Evolutionary conservation across 37 sponge, comb jelly and placozoan genomes (phyloP), one percentile per base, ranked within the genome.

Genomic region (Aplysina aerophoba): DNA sequence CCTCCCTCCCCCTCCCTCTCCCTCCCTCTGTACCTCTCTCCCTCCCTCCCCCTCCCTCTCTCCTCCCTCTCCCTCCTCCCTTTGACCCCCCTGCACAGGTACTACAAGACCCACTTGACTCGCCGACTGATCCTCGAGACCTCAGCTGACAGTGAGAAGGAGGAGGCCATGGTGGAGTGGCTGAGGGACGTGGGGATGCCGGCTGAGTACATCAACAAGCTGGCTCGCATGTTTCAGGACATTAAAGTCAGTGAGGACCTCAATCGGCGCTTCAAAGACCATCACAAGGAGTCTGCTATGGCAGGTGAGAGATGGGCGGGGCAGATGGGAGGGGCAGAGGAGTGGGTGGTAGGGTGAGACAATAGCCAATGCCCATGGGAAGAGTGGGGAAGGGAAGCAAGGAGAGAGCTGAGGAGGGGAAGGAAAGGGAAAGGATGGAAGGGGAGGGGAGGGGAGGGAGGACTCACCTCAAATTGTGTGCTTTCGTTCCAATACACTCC

Each of bases 161-260:
- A 97, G 61, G 97, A 97, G 87, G 92, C 90, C 77, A 92, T 97
- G 92, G 95, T 97, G 87, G 95, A 97, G 81, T 97, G 97, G 97
- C 66, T 97, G 87, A 81, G 97, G 78, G 93, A 97, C 30, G 93
- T 94, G 20, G 97, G 95, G 6, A 97, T 97, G 97, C 97, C 95
- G 11, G 97, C 93, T 1, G 97, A 97, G 83, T 97, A 92, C 59
- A 92, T 97, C 73, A 97, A 94, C 86, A 97, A 97, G 86, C 90
- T 97, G 41, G 93, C 95, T 31, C 81, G 95, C 16, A 97, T 97
- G 97, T 97, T 97, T 50, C 97, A 97, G 81, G 97, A 97, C 80
- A 94, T 97, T 58, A 94, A 94, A 62, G 93, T 97, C 74, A 92
- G 93, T 36, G 91, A 94, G 61, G 97, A 94, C 59, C 91, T 97